phyloP scores from a whole-genome alignment of 1,140 invertebrate genomes.

The Zaprionus camerounensis region DNA sequence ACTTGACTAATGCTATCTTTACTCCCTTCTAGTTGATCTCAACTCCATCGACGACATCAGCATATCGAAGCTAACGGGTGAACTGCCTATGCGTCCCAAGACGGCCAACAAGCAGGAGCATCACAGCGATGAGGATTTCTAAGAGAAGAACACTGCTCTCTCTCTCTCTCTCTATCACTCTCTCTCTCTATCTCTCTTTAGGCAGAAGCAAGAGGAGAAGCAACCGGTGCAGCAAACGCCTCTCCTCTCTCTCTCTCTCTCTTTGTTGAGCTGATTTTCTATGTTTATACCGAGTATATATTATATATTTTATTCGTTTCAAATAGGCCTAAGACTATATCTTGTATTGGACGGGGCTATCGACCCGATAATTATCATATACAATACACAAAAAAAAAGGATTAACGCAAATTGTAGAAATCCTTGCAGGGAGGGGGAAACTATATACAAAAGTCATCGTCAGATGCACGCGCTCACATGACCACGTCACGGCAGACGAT shows the following conservation, averaged over 20 bases:
- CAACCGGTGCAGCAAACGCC: background rate
- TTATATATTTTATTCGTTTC: slow-evolving; percentile 71
- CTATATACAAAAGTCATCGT: slow-evolving; percentile 19
- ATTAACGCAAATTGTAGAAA: background rate
- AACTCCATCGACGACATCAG: slow-evolving; percentile 82
- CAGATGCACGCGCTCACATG: background rate
- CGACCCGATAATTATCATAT: slow-evolving; percentile 2
- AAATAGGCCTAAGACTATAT: slow-evolving; percentile 50
- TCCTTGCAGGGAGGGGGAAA: slow-evolving; percentile 5
- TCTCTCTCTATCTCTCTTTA: background rate
- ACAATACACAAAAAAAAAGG: slow-evolving; percentile 14
- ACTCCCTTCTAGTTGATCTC: slow-evolving; percentile 61
- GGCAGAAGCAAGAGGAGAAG: slow-evolving; percentile 57
- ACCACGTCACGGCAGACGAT: slow-evolving; percentile 45
- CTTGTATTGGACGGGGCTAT: background rate
- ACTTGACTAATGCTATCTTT: background rate
- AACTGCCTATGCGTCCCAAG: slow-evolving; percentile 69
- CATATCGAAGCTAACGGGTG: slow-evolving; percentile 80
- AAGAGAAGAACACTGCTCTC: background rate
- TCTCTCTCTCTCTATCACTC: too few species aligned
- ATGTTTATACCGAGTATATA: slow-evolving; percentile 52
- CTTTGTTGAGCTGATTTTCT: slow-evolving; percentile 1
- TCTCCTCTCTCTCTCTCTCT: too few species aligned
- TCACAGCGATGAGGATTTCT: slow-evolving; percentile 83
- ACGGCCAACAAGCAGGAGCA: slow-evolving; percentile 74